Conservation (phyloP, 2,888 invertebrate genomes). For the Leucophenga maculata region DNA sequence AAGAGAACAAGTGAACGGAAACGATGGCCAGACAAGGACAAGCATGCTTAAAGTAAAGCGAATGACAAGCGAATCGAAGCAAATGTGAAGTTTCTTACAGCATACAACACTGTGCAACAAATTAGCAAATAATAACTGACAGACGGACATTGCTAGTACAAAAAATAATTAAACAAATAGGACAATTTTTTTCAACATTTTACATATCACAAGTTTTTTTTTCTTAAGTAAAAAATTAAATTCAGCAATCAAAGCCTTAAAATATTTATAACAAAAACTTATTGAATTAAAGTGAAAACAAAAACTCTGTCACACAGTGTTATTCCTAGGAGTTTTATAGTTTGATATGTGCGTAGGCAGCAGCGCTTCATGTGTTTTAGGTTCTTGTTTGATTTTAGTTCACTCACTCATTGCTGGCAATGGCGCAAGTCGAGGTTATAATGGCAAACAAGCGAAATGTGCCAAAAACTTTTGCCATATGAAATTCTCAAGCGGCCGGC, state of each 20-base stretch:
- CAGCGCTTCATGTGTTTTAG: background rate
- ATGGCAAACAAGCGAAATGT: slow-evolving; percentile 8
- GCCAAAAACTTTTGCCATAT: slow-evolving; percentile 1
- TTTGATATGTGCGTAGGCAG: background rate
- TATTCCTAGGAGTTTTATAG: background rate
- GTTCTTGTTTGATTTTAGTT: background rate
- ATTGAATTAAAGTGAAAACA: background rate
- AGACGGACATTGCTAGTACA: too few species aligned
- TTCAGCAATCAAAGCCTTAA: too few species aligned
- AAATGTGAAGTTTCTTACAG: background rate
- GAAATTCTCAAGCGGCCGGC: background rate
- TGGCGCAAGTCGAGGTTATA: slow-evolving; percentile 8
- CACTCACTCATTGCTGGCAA: too few species aligned
- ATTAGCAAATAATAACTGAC: too few species aligned
- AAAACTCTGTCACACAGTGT: background rate
- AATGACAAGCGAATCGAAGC: slow-evolving; percentile 20
- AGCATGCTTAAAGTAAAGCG: background rate
- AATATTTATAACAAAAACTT: background rate
- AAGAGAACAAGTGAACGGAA: background rate
- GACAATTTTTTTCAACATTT: too few species aligned
- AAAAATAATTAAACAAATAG: too few species aligned
- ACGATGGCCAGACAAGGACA: background rate
- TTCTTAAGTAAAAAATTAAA: too few species aligned
- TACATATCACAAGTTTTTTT: too few species aligned
- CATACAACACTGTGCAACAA: background rate